Percentiles rank a stretch among this genome's conserved stretches.
phyloP scores from a whole-genome alignment of 2,113 vertebrate species.

The Lamprologus sp. region DNA sequence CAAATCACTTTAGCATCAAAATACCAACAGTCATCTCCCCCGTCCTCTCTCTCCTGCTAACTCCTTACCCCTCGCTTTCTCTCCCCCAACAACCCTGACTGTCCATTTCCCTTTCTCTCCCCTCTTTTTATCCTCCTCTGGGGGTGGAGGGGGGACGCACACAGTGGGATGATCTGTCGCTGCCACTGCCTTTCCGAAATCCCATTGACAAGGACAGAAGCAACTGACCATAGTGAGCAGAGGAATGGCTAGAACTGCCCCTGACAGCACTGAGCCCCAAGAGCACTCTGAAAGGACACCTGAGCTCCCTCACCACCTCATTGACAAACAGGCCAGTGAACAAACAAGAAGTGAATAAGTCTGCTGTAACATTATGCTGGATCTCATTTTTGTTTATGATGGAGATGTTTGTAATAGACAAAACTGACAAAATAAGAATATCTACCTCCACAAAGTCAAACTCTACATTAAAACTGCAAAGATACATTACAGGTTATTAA shows the following conservation, averaged over 20 bases:
- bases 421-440: not conserved
- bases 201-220: not conserved
- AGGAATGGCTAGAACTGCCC: not conserved
- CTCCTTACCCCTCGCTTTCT: not conserved
- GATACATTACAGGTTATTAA: not conserved
- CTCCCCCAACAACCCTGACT: not conserved
- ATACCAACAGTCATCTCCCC: slow-evolving; percentile 25
- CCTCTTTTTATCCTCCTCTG: not conserved
- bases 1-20: slow-evolving; percentile 69
- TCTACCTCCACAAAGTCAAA: not conserved
- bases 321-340: slow-evolving; percentile 22
- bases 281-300: slow-evolving; percentile 37
- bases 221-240: slow-evolving; percentile 14
- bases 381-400: not conserved
- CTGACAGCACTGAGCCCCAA: not conserved
- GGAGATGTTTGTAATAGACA: not conserved
- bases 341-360: not conserved
- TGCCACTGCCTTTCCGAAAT: slow-evolving; percentile 35
- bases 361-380: not conserved
- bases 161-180: slow-evolving; percentile 4
- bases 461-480: not conserved
- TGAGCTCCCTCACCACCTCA: slow-evolving; percentile 1
- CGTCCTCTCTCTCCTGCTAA: not conserved
- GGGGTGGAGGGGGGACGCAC: not conserved
- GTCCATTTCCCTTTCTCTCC: not conserved